Conservation (phyloP, 2,113 vertebrate species). For the Apodemus sylvaticus region DNA sequence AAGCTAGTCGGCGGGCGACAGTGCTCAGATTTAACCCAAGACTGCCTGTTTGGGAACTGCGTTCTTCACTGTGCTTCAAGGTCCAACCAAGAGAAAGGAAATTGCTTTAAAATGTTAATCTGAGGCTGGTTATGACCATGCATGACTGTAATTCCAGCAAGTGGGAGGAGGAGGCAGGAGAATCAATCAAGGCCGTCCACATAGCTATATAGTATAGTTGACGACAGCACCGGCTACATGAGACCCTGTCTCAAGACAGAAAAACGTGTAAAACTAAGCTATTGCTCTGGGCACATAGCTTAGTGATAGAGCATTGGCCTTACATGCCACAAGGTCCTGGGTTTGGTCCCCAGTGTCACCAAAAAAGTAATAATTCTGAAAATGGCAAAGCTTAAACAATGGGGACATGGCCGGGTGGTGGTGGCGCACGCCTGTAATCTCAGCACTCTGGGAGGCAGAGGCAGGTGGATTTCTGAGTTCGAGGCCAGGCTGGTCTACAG, state of each 20-base stretch:
- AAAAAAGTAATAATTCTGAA: not conserved
- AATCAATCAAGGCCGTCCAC: not conserved
- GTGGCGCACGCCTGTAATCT: too few relatives aligned
- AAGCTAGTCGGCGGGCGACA: not conserved
- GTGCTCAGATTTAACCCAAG: conserved; percentile 3
- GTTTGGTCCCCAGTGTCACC: not conserved
- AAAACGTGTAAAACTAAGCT: conserved; percentile 2
- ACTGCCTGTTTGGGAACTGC: conserved; percentile 43
- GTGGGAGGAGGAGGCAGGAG: not conserved
- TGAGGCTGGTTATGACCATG: not conserved
- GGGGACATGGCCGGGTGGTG: too few relatives aligned
- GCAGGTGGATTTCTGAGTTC: too few relatives aligned
- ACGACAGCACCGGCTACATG: not conserved
- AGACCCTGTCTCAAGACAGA: not conserved
- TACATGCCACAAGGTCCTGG: not conserved
- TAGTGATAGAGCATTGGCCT: not conserved
- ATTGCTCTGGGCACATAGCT: not conserved
- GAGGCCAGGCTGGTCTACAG: too few relatives aligned
- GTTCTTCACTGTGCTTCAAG: not conserved
- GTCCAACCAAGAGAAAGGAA: conserved; percentile 42
- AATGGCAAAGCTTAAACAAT: not conserved
- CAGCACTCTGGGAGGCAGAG: too few relatives aligned
- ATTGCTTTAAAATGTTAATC: not conserved
- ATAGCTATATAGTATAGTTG: not conserved
- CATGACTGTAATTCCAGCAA: not conserved